phyloP scores from a whole-genome alignment of 2,113 vertebrate species.

The Sialia sialis region DNA sequence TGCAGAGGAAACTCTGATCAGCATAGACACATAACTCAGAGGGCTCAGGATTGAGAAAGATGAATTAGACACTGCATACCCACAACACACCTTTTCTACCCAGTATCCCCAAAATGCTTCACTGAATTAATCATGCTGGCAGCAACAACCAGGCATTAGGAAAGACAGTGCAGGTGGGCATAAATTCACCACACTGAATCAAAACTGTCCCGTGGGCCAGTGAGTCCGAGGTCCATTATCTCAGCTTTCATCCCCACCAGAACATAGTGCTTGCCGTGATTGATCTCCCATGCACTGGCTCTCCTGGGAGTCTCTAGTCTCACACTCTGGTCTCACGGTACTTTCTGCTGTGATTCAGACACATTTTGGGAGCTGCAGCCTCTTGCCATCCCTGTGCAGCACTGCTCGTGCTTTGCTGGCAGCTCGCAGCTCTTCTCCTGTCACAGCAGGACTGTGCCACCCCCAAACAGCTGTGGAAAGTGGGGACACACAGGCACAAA shows the following conservation, averaged over 20 bases:
- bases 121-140: not conserved
- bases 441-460: not conserved
- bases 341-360: not conserved
- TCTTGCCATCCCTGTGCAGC: not conserved
- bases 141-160: not conserved
- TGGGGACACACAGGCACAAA: not conserved
- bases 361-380: not conserved
- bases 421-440: not conserved
- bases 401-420: not conserved
- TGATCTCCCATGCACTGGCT: not conserved
- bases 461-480: not conserved
- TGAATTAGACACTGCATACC: not conserved
- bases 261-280: not conserved
- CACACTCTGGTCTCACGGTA: not conserved
- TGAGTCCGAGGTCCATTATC: not conserved
- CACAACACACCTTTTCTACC: not conserved
- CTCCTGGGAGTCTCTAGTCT: not conserved
- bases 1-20: constrained; percentile 12
- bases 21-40: not conserved
- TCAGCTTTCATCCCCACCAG: not conserved
- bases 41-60: not conserved
- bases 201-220: not conserved
- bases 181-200: not conserved
- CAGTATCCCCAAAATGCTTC: not conserved
- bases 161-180: not conserved